phyloP scores from a whole-genome alignment of 2,888 invertebrate species.

The Siphlonurus alternatus region DNA sequence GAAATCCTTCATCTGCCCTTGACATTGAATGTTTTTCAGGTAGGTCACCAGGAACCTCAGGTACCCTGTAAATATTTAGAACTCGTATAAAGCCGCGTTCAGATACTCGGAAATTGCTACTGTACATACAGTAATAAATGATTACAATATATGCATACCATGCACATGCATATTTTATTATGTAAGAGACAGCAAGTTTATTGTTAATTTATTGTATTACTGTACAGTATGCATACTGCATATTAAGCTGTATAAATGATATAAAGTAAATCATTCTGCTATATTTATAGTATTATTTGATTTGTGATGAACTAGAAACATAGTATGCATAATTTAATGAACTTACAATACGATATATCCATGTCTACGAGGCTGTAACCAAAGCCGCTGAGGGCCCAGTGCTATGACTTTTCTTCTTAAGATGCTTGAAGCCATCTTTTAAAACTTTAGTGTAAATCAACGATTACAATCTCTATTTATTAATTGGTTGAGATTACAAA shows the following conservation, averaged over 20 bases:
- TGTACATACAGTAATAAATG: no score
- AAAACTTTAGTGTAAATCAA: background rate
- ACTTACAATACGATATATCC: background rate
- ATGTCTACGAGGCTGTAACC: background rate
- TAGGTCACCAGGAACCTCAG: constrained; percentile 52
- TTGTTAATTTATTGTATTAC: no score
- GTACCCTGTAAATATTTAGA: constrained; percentile 46
- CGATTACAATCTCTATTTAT: background rate
- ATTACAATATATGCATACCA: no score
- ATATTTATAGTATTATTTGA: background rate
- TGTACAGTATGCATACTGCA: no score
- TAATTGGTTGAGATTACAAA: background rate
- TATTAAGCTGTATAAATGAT: no score
- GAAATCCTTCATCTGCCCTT: constrained; percentile 48
- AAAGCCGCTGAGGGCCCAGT: background rate
- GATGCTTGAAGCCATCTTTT: background rate
- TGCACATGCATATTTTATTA: no score
- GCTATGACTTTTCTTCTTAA: background rate
- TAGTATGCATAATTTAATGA: background rate
- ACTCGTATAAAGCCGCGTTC: no score
- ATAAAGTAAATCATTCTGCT: no score
- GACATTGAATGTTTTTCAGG: constrained; percentile 58
- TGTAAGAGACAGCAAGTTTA: no score
- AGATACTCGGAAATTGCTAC: no score
- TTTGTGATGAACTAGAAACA: background rate